Base-by-base conservation (phyloP, 2,888 invertebrate genomes). In the Brachynemurus nebulosus region DNA sequence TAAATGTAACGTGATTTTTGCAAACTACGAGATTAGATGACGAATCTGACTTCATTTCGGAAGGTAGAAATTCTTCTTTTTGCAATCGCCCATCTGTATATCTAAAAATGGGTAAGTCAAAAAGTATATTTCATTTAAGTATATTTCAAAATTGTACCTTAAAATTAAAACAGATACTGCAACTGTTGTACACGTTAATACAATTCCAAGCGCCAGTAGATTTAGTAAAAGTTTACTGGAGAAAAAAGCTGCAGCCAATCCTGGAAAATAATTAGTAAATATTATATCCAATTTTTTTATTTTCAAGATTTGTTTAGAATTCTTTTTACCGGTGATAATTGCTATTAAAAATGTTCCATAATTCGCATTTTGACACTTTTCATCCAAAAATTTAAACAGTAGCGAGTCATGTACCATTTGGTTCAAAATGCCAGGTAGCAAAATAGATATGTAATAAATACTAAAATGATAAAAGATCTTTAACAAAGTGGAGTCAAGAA, bases 331-430 rank as follows among this genome's bases (percentile, higher is more conserved):
- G 21, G 86, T 84, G 44, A 88, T 65, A 20, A 81, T 55, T 1
- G 88, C 86, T 1, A 85, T 81, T 8, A 84, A 57, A 44, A 86
- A 60, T 27, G 88, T 86, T 2, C 86, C 86, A 46, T 78, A 67
- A 2, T 86, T 66, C 0, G 89, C 89, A 1, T 88, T 86, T 54
- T 85, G 82, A 58, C 80, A 88, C 50, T 74, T 71, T 80, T 47
- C 69, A 69, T 1, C 86, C 84, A 62, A 88, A 67, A 62, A 81
- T 48, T 72, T 68, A 65, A 85, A 92, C 53, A 92, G 70, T 18
- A 92, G 66, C 1, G 89, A 89, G 61, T 92, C 91, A 8, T 77
- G 71, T 1, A 90, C 78, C 89, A 92, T 90, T 19, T 90, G 84
- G 64, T 90, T 91, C 40, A 90, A 79, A 41, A 89, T 80, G 48